Conservation (phyloP, 2,888 invertebrate species). For the Acanthoscelides obtectus region DNA sequence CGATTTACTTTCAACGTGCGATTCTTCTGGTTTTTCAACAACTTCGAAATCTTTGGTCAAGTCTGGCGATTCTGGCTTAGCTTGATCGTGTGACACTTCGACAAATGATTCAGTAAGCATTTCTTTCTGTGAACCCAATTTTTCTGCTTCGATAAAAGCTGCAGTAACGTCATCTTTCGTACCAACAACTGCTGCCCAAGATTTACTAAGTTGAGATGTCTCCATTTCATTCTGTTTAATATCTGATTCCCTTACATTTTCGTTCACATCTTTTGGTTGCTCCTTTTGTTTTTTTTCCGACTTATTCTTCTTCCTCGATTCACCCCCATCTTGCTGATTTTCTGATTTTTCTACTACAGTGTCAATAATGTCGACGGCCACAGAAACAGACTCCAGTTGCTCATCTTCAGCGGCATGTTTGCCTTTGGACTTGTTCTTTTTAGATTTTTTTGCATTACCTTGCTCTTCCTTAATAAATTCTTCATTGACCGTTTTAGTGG, state of each 20-base stretch:
- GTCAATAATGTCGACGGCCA: not conserved
- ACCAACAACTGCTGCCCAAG: slow-evolving; percentile 10
- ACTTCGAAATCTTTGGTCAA: not conserved
- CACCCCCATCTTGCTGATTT: not conserved
- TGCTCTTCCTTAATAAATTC: not conserved
- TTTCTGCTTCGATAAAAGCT: not conserved
- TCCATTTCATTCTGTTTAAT: not conserved
- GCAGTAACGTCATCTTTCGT: not conserved
- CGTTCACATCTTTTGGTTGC: not conserved
- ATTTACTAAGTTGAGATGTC: not conserved
- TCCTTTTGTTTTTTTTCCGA: not conserved
- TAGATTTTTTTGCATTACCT: not conserved
- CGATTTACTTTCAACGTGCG: not conserved
- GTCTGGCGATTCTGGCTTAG: not conserved
- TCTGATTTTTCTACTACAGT: not conserved
- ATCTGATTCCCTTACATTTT: slow-evolving; percentile 2
- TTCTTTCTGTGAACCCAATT: slow-evolving; percentile 4
- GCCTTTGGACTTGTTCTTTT: not conserved
- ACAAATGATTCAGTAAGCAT: not conserved
- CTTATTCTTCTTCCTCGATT: not conserved
- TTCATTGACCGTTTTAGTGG: slow-evolving; percentile 7
- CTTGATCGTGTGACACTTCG: not conserved
- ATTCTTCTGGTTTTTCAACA: slow-evolving; percentile 2
- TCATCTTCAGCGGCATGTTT: not conserved
- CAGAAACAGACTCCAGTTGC: not conserved